These are phyloP conservation scores for Rhinolophus sinicus DNA, from an alignment of 2,113 vertebrate species.

Conservation along the genomic window DNA sequence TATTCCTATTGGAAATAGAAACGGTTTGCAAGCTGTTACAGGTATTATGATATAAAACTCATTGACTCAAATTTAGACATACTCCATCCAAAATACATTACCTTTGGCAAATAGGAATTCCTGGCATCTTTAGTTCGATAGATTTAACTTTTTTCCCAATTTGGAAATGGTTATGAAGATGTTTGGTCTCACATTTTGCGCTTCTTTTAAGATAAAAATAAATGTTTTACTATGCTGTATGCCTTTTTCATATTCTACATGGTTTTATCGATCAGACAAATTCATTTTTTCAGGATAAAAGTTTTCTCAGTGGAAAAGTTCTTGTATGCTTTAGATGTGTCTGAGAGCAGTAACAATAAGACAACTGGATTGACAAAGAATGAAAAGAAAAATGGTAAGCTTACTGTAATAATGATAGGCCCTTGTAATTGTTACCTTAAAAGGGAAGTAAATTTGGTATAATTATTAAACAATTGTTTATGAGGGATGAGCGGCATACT, in stretches of 20 bases:
- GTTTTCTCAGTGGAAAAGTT: neutral
- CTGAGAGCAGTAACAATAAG: neutral
- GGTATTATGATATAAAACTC: neutral
- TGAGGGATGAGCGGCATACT: neutral
- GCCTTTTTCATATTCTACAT: neutral
- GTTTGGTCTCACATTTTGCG: neutral
- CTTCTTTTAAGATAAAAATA: neutral
- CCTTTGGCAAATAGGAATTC: neutral
- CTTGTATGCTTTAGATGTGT: neutral
- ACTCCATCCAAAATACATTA: neutral
- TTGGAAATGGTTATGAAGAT: neutral
- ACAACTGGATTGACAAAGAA: neutral
- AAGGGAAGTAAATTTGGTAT: neutral
- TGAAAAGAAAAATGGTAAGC: neutral
- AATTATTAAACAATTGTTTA: neutral
- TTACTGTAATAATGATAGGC: neutral
- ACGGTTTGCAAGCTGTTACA: neutral
- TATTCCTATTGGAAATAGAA: neutral
- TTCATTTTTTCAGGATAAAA: neutral
- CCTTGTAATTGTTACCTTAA: neutral
- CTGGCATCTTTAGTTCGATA: neutral
- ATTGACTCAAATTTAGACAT: neutral
- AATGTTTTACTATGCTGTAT: neutral
- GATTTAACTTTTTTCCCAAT: neutral
- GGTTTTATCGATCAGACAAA: neutral